Evolutionary conservation across 2,888 invertebrate species (phyloP).

Genomic region (Hoplodrina ambigua): DNA sequence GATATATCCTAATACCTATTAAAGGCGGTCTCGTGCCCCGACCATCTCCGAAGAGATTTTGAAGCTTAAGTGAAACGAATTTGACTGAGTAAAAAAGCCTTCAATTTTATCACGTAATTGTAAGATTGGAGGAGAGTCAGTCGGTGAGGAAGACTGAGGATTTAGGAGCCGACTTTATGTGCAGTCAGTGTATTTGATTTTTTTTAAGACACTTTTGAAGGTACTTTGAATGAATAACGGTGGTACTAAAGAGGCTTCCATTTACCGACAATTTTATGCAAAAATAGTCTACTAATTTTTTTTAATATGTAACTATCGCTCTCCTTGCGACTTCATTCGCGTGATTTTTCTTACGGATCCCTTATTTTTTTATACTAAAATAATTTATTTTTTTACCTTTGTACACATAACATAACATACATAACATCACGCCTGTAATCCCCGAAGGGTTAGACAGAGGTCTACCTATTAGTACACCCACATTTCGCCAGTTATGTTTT

Average conservation of each 20-base stretch:
- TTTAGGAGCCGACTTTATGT: constrained; percentile 54
- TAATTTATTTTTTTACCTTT: too few species aligned
- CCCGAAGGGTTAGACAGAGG: too few species aligned
- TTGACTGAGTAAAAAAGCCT: constrained; percentile 77
- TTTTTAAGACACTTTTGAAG: constrained; percentile 46
- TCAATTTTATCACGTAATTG: constrained; percentile 82
- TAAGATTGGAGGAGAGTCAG: constrained; percentile 66
- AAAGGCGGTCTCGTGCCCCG: constrained; percentile 67
- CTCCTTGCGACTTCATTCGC: too few species aligned
- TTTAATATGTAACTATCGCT: too few species aligned
- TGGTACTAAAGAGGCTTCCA: constrained; percentile 9
- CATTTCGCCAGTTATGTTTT: too few species aligned
- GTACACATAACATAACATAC: too few species aligned
- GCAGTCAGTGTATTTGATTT: constrained; percentile 57
- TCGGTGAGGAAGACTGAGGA: constrained; percentile 55
- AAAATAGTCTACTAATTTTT: too few species aligned
- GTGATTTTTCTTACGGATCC: too few species aligned
- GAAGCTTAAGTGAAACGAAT: constrained; percentile 78
- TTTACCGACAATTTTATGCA: too few species aligned
- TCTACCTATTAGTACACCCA: too few species aligned
- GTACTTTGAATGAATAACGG: constrained; percentile 32
- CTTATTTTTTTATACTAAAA: too few species aligned
- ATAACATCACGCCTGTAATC: too few species aligned
- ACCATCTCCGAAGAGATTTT: constrained; percentile 69
- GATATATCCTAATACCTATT: constrained; percentile 71